Percentiles rank a stretch among this genome's conserved stretches.
Conservation (phyloP, 2,888 invertebrate genomes). For the Nemotelus nigrinus region DNA sequence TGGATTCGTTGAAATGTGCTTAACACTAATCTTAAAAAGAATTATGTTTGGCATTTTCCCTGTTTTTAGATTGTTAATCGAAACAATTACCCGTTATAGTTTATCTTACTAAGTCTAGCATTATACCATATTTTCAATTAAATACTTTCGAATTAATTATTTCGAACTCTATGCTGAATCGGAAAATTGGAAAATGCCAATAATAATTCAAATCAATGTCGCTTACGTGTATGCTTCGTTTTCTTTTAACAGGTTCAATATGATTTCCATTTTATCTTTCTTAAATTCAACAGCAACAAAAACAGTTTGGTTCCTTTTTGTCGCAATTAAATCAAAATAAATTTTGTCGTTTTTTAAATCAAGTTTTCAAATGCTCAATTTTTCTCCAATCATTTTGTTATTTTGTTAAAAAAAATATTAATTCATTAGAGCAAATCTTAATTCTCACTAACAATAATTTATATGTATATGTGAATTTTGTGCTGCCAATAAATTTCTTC, state of each 20-base stretch:
- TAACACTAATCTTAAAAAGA: too few species aligned
- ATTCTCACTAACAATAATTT: conserved; percentile 44
- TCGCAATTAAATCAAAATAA: conserved; percentile 18
- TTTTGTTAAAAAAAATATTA: conserved; percentile 8
- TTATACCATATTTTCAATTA: too few species aligned
- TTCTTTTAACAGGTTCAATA: conserved; percentile 10
- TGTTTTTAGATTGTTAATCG: too few species aligned
- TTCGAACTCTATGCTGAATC: neutral
- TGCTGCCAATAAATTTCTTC: conserved; percentile 49
- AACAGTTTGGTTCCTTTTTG: conserved; percentile 6
- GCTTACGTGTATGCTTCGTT: conserved; percentile 15
- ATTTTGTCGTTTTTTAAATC: conserved; percentile 17
- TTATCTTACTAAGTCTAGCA: too few species aligned
- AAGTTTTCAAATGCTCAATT: conserved; percentile 12
- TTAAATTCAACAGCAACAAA: conserved; percentile 9
- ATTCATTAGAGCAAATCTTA: conserved; percentile 29
- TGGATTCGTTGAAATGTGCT: too few species aligned
- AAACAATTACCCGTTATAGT: too few species aligned
- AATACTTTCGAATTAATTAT: too few species aligned
- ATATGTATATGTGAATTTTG: conserved; percentile 50
- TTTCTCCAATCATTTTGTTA: conserved; percentile 5
- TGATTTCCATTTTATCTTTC: conserved; percentile 6
- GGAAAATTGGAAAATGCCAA: conserved; percentile 8
- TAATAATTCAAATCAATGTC: neutral
- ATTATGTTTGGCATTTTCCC: too few species aligned